These are phyloP conservation scores for Spizella passerina DNA, from an alignment of 2,797 vertebrate genomes.

Conservation along the genomic window DNA sequence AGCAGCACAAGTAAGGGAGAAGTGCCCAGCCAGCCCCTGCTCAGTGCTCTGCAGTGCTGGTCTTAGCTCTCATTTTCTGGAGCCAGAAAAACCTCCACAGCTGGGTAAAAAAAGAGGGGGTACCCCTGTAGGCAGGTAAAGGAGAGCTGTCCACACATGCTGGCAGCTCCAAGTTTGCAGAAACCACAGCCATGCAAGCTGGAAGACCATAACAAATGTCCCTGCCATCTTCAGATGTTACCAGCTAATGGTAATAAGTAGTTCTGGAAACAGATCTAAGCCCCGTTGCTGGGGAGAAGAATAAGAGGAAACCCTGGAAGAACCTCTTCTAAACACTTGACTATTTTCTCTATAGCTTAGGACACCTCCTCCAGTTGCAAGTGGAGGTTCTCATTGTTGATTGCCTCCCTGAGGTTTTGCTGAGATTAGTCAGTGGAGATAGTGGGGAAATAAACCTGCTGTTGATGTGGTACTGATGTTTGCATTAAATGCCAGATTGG, in stretches of 20 bases:
- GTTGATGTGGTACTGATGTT: neutral
- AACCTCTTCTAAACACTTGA: neutral
- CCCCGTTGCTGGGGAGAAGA: neutral
- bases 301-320: neutral
- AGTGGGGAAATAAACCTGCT: neutral
- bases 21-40: accelerated
- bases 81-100: neutral
- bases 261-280: neutral
- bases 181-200: neutral
- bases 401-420: neutral
- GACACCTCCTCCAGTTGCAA: accelerated
- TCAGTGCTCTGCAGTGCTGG: accelerated
- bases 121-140: neutral
- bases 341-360: neutral
- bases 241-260: neutral
- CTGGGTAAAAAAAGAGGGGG: neutral
- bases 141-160: neutral
- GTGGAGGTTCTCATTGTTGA: neutral
- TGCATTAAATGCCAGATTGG: neutral
- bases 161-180: neutral
- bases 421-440: neutral
- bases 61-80: neutral
- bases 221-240: neutral
- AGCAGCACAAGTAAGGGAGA: neutral
- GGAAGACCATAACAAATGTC: neutral